phyloP scores from a whole-genome alignment of 2,113 vertebrate genomes.

The Chaenocephalus aceratus region DNA sequence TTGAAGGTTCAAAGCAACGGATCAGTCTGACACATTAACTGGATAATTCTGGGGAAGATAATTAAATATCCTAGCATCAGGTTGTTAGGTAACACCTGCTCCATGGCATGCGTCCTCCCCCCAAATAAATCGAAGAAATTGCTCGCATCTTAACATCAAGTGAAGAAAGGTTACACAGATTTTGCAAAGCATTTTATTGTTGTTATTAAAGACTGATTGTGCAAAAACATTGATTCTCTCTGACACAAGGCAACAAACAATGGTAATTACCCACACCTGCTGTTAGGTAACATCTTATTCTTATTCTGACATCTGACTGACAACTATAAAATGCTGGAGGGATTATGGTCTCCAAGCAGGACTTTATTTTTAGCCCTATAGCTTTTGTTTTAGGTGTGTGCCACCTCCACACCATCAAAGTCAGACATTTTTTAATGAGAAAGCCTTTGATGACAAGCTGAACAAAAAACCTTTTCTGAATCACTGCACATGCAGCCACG shows the following conservation, averaged over 20 bases:
- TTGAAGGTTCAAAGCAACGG: slow-evolving; percentile 43
- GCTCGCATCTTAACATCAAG: slow-evolving; percentile 19
- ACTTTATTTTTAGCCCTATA: slow-evolving; percentile 55
- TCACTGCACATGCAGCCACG: slow-evolving; percentile 31
- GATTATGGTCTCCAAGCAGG: slow-evolving; percentile 12
- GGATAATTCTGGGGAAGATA: slow-evolving; percentile 25
- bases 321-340: slow-evolving; percentile 17
- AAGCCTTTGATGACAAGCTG: slow-evolving; percentile 43
- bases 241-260: slow-evolving; percentile 19
- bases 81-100: slow-evolving; percentile 45
- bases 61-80: slow-evolving; percentile 13
- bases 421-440: slow-evolving; percentile 38
- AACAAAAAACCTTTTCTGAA: slow-evolving; percentile 33
- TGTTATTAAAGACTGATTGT: slow-evolving; percentile 25
- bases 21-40: slow-evolving; percentile 49
- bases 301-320: slow-evolving; percentile 17
- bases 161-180: slow-evolving; percentile 23
- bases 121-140: slow-evolving; percentile 34
- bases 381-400: slow-evolving; percentile 50
- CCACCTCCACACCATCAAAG: slow-evolving; percentile 56
- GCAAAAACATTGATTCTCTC: slow-evolving; percentile 19
- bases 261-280: background rate
- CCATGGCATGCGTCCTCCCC: slow-evolving; percentile 22
- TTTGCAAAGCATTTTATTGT: slow-evolving; percentile 35
- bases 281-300: slow-evolving; percentile 45